Percentiles rank a stretch among this genome's conserved stretches.
Evolutionary conservation across 2,888 invertebrate species (phyloP).

Genomic region (Selenia dentaria): DNA sequence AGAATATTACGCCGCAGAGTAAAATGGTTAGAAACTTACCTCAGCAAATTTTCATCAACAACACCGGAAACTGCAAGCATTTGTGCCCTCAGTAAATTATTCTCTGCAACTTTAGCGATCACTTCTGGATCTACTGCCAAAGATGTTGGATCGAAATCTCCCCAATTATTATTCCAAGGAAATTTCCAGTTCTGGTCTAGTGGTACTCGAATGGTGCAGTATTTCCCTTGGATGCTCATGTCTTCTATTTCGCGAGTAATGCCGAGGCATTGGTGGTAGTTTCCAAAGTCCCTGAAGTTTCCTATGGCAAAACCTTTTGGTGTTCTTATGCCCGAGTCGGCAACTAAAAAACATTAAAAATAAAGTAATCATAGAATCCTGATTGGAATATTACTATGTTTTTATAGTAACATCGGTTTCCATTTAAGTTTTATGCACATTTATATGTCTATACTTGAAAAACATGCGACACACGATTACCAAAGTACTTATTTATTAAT

Average conservation of each 20-base stretch:
- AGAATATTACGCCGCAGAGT: too few relatives aligned
- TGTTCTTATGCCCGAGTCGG: constrained; percentile 48
- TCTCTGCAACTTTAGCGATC: constrained; percentile 9
- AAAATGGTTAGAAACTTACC: constrained; percentile 5
- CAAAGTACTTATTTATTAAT: too few relatives aligned
- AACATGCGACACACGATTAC: too few relatives aligned
- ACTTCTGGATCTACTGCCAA: constrained; percentile 29
- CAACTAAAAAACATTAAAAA: constrained; percentile 35
- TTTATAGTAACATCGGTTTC: too few relatives aligned
- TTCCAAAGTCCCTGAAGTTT: constrained; percentile 47
- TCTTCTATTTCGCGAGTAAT: constrained; percentile 34
- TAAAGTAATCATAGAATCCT: too few relatives aligned
- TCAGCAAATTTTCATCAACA: constrained; percentile 8
- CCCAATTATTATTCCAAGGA: constrained; percentile 18
- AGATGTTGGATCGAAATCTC: constrained; percentile 23
- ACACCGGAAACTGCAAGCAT: constrained; percentile 24
- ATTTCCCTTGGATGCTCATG: constrained; percentile 49
- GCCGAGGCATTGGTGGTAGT: constrained; percentile 51
- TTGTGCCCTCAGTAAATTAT: constrained; percentile 1
- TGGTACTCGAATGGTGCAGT: constrained; percentile 50
- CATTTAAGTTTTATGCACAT: too few relatives aligned
- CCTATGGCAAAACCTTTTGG: constrained; percentile 46
- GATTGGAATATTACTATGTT: too few relatives aligned
- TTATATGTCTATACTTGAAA: too few relatives aligned
- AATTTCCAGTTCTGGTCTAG: constrained; percentile 34